phyloP scores from a whole-genome alignment of 2,113 vertebrate species.

The Perca fluviatilis region DNA sequence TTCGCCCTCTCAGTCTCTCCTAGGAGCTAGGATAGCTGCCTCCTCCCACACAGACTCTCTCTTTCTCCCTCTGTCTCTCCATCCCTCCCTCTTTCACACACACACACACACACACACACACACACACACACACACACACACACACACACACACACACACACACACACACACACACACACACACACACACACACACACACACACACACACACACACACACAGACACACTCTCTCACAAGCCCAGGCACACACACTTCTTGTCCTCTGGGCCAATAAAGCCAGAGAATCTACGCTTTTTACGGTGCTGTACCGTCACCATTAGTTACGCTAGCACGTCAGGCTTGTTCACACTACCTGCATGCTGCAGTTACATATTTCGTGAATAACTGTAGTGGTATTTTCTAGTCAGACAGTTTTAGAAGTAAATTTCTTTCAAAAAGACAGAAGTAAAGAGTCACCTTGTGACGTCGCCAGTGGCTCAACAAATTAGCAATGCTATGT shows the following conservation, averaged over 20 bases:
- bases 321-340: conserved; percentile 28
- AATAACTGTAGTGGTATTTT: conserved; percentile 50
- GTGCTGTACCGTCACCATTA: conserved; percentile 31
- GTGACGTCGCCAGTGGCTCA: conserved; percentile 71
- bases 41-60: conserved; percentile 78
- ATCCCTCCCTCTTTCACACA: conserved; percentile 35
- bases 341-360: conserved; percentile 3
- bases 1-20: conserved; percentile 77
- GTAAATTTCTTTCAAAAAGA: conserved; percentile 18
- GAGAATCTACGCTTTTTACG: conserved; percentile 31
- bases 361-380: conserved; percentile 41
- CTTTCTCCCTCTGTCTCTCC: conserved; percentile 48
- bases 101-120: conserved; percentile 31
- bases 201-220: conserved; percentile 28
- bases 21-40: conserved; percentile 76
- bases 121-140: conserved; percentile 29
- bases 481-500: conserved; percentile 80
- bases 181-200: conserved; percentile 31
- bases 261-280: conserved; percentile 26
- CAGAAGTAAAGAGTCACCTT: conserved; percentile 40
- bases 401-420: conserved; percentile 19
- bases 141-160: conserved; percentile 42
- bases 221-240: no score
- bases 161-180: conserved; percentile 34
- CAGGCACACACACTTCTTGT: conserved; percentile 41